Evolutionary conservation across 2,797 vertebrate species (phyloP).

Genomic region (Siniperca undulata): DNA sequence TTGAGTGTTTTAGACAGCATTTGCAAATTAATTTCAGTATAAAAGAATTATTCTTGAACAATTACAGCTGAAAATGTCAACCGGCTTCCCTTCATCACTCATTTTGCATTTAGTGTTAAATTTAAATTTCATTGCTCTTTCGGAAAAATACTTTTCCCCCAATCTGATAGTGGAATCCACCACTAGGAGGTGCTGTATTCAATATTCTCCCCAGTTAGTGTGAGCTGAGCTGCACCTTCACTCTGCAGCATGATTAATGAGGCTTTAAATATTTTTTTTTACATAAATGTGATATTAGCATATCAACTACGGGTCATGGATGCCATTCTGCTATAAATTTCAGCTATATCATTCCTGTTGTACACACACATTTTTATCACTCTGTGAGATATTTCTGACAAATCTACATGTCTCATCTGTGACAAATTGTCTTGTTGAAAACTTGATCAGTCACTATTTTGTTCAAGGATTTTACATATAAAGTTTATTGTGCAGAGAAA

Average conservation of each 20-base stretch:
- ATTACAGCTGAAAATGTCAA: not conserved
- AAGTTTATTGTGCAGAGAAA: conserved; percentile 68
- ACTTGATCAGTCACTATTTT: not conserved
- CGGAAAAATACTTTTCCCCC: not conserved
- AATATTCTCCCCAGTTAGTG: not conserved
- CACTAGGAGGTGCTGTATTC: conserved; percentile 38
- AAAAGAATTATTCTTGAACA: not conserved
- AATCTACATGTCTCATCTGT: not conserved
- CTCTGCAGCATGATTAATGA: not conserved
- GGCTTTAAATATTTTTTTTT: not conserved
- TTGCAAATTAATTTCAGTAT: not conserved
- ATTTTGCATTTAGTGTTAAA: not conserved
- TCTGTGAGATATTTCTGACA: not conserved
- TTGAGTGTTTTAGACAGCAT: not conserved
- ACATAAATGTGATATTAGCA: not conserved
- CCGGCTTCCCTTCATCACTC: not conserved
- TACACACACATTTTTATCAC: not conserved
- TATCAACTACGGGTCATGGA: not conserved
- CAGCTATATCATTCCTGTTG: not conserved
- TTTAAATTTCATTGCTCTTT: not conserved
- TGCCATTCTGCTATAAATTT: not conserved
- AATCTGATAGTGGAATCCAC: not conserved
- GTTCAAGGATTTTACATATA: conserved; percentile 38
- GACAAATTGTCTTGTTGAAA: not conserved
- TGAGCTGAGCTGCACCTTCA: not conserved